Evolutionary conservation across 2,797 vertebrate species (phyloP), one percentile per base, ranked within the genome.

Genomic region (Fringilla coelebs): DNA sequence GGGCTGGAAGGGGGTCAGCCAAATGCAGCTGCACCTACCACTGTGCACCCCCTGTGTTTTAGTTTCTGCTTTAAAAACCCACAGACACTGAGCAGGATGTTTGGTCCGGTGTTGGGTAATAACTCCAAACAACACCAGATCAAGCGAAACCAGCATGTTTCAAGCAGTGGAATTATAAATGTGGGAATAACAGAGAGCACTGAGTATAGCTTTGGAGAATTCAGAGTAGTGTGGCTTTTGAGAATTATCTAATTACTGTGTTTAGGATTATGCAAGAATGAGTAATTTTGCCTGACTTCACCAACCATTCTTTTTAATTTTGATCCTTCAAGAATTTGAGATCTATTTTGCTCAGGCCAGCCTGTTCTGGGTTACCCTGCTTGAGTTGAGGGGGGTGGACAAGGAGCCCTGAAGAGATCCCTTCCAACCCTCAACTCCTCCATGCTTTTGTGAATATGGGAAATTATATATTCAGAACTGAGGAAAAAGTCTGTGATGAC

Each of bases 211-310:
- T 87, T 18, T 51, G 68, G 32, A 82, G 34, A 60, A 61, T 79
- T 43, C 49, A 67, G 41, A 90, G 72, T 52, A 48, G 65, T 66
- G 78, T 65, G 17, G 38, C 83, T 96, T 94, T 90, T 78, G 82
- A 65, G 41, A 86, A 74, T 49, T 79, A 48, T 54, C 48, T 92
- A 67, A 86, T 94, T 84, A 32, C 29, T 82, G 31, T 51, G 52
- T n/a, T 85, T 82, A 45, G 63, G 81, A 58, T 84, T 96, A 85
- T 88, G 71, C 61, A 91, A 85, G 79, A 91, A 66, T 28, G 55
- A 91, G 43, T 83, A n/a, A 52, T 88, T 86, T 76, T 62, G 36
- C 17, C 70, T 71, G 34, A 48, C 65, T 94, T 74, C 55, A 52
- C 29, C 51, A 71, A 51, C 34, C 25, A 13, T 49, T 82, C 58